phyloP scores from a whole-genome alignment of 2,113 vertebrate species.

The Oceanodroma tethys region DNA sequence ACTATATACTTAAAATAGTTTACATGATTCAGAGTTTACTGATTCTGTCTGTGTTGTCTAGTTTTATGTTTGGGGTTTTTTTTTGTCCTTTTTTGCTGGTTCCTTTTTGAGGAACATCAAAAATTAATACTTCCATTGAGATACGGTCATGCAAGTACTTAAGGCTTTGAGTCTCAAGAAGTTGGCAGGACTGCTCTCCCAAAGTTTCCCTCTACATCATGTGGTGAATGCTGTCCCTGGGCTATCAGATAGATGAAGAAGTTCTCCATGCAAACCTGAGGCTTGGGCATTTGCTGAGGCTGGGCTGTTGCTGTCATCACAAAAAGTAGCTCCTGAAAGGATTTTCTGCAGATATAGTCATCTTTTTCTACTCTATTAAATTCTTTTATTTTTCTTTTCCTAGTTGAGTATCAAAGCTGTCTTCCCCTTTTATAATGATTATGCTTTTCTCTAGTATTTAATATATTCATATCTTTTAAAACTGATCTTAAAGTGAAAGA shows the following conservation, averaged over 20 bases:
- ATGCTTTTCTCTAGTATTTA: not conserved
- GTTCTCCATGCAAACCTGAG: not conserved
- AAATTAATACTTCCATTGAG: not conserved
- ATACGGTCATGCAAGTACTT: not conserved
- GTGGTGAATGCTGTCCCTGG: not conserved
- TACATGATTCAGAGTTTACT: not conserved
- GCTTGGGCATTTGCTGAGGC: not conserved
- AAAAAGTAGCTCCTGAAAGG: not conserved
- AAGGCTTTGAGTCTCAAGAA: not conserved
- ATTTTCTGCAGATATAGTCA: not conserved
- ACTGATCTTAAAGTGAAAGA: not conserved
- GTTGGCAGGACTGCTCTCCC: not conserved
- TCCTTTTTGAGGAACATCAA: not conserved
- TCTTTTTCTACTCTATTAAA: not conserved
- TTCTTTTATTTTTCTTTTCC: not conserved
- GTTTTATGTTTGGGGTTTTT: not conserved
- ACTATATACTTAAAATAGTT: not conserved
- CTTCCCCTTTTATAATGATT: not conserved
- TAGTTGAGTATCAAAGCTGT: not conserved
- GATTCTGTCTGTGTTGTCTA: not conserved
- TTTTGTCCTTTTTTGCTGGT: not conserved
- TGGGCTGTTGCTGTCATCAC: not conserved
- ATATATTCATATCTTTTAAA: not conserved
- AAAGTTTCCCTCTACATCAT: not conserved
- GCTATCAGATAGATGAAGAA: not conserved